Evolutionary conservation across 2,888 invertebrate genomes (phyloP), one percentile per base, ranked within the genome.

Genomic region (Campoletis raptor): DNA sequence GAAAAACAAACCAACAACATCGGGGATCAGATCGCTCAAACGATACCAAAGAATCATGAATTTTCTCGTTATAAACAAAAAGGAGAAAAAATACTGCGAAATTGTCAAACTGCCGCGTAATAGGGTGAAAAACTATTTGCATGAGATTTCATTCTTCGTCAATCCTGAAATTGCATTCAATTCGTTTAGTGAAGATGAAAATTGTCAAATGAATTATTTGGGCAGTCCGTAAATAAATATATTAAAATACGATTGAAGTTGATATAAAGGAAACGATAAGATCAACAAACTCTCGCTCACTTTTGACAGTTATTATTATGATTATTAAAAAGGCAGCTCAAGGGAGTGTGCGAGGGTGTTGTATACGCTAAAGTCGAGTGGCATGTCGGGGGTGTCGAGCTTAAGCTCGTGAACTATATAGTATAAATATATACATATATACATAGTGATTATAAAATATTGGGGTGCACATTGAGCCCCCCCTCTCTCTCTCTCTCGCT

Each of bases 41-140:
- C 86, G 77, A 90, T 89, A 90, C 91, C 90, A 90, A 90, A 90
- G 91, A 91, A 76, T 82, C 76, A 52, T 77, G 85, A 85, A 89
- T 86, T 83, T 89, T 87, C 79, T 87, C 87, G 81, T 89, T 85
- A 83, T 88, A 89, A 48, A 74, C 42, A 24, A 81, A 67, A 78
- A 54, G 18, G 37, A 61, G 15, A 72, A 66, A 73, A 74, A 74
- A 12, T 24, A 42, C 21, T 57, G 57, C 36, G 24, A 81, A n/a
- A 52, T 48, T 67, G 42, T 83, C 52, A 40, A 66, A 83, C 54
- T 66, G 57, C 21, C 61, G 69, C 45, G 45, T 54, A 61, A 80
- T 87, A 82, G 69, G 67, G 87, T 24, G 12, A 7, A 8, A 30
- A 10, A 24, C 24, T 12, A 10, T 30, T 24, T 30, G 30, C 12